These are phyloP conservation scores for Phocoena sinus DNA, from an alignment of 2,113 vertebrate genomes.

Conservation along the genomic window DNA sequence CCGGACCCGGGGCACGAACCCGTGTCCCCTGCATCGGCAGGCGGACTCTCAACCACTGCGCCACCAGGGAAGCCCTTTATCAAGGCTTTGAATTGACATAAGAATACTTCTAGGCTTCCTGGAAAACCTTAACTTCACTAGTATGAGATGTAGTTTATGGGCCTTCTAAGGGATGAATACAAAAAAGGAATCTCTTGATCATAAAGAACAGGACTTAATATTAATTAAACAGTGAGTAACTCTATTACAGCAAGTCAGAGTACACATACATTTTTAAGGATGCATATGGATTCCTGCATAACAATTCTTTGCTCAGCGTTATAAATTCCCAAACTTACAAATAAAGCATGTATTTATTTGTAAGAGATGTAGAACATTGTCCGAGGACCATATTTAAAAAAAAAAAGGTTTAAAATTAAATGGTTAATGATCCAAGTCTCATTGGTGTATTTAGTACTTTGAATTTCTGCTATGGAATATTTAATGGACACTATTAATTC, in stretches of 20 bases:
- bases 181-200: slow-evolving; percentile 47
- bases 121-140: slow-evolving; percentile 68
- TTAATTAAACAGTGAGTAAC: slow-evolving; percentile 67
- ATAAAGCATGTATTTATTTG: not conserved
- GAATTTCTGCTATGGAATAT: not conserved
- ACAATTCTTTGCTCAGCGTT: not conserved
- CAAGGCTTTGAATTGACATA: slow-evolving; percentile 33
- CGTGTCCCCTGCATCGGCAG: no score
- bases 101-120: slow-evolving; percentile 45
- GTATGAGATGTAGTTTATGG: not conserved
- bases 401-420: not conserved
- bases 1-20: no score
- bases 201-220: slow-evolving; percentile 65
- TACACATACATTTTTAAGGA: slow-evolving; percentile 47
- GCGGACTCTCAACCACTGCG: no score
- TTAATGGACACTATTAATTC: not conserved
- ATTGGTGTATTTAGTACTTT: not conserved
- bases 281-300: not conserved
- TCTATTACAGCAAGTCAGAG: slow-evolving; percentile 26
- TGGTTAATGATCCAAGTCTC: not conserved
- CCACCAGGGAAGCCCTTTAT: no score
- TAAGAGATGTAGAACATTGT: rapidly evolving
- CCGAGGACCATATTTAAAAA: not conserved
- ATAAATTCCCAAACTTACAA: slow-evolving; percentile 46
- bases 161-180: slow-evolving; percentile 17